A percentile compares a stretch with the other conserved stretches of the same genome.
phyloP scores from a whole-genome alignment of 1,140 invertebrate species.

The Macrosteles quadrilineatus region DNA sequence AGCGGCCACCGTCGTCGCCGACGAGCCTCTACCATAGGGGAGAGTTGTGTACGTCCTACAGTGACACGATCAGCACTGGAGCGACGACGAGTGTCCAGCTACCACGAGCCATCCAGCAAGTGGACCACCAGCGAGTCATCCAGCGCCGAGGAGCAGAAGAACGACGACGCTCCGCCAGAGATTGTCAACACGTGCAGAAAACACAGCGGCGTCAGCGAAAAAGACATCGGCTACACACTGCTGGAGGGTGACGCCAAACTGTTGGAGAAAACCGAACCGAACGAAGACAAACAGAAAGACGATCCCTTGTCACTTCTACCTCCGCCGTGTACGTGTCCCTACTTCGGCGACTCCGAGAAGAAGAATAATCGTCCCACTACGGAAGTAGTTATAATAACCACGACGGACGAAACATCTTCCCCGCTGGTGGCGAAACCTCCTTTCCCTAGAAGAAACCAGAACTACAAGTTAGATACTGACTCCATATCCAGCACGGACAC shows the following conservation, averaged over 20 bases:
- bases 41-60: conserved; percentile 49
- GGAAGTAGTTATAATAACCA: conserved; percentile 39
- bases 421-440: background rate
- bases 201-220: conserved; percentile 10
- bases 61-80: conserved; percentile 45
- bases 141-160: conserved; percentile 39
- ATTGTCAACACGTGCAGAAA: conserved; percentile 7
- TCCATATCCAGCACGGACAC: conserved; percentile 10
- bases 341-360: conserved; percentile 63
- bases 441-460: conserved; percentile 11
- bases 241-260: conserved; percentile 25
- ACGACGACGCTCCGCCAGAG: background rate
- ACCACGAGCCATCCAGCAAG: conserved; percentile 50
- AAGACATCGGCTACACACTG: conserved; percentile 19
- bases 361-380: conserved; percentile 21
- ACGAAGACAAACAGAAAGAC: conserved; percentile 44
- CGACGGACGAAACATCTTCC: conserved; percentile 9
- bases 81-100: conserved; percentile 55
- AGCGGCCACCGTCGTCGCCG: conserved; percentile 45
- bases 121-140: conserved; percentile 36
- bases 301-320: conserved; percentile 57
- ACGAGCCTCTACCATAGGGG: conserved; percentile 58
- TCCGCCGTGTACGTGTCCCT: conserved; percentile 74
- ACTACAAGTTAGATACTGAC: conserved; percentile 13
- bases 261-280: conserved; percentile 35